Evolutionary conservation across 2,797 vertebrate species (phyloP), one percentile per base, ranked within the genome.

Genomic region (Parauchenoglanis ngamensis): DNA sequence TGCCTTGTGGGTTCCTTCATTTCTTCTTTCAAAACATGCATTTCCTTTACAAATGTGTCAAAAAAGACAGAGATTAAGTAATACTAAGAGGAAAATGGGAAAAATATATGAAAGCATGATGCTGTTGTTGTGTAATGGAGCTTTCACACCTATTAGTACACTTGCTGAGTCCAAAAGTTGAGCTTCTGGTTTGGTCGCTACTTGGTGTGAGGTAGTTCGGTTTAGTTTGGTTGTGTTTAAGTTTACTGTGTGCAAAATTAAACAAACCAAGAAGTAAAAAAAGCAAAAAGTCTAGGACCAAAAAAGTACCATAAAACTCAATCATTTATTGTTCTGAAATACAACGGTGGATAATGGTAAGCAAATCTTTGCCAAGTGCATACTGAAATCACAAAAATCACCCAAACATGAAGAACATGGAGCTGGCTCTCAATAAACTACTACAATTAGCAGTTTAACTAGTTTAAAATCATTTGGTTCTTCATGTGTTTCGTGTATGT

Each of bases 1-100:
- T 59, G 1, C 23, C 67, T 65, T 83, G 46, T 73, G 85, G 57
- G 23, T 85, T 89, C 79, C 82, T 80, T 89, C 70, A 63, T 76
- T 28, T 75, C 82, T 65, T 88, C 46, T 15, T 83, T 83, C 11
- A 79, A 63, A 25, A 52, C 2, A 11, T 35, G 15, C 4, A 8
- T 40, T 44, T 59, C 10, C 56, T 68, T 44, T 7, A 23, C 63
- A 28, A 57, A 44, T 57, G 57, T 49, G n/a, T 85, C 77, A 76
- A n/a, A 72, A 67, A 2, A 81, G 11, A 81, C 25, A 52, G 19
- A 57, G 63, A 63, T 78, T 54, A 17, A 75, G 35, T 25, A n/a
- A 46, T 21, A 72, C 12, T 35, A 28, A 61, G 23, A 59, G 75
- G 17, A 84, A 78, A 15, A 21, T 15, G 12, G 12, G 13, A 7